phyloP scores from a whole-genome alignment of 2,888 invertebrate genomes.

The Drosophila mulleri region DNA sequence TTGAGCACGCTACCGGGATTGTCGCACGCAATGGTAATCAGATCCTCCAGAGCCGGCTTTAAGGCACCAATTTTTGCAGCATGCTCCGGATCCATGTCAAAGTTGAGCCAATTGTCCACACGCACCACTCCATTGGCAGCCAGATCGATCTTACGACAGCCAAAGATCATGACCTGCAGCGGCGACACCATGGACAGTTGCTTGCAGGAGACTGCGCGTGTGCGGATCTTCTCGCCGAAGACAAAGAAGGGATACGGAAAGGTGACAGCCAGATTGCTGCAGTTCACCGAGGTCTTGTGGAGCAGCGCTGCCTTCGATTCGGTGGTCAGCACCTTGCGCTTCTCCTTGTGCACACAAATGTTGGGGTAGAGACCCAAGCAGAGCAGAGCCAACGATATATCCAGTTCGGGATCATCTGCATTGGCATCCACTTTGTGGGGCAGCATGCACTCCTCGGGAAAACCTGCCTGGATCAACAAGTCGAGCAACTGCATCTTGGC shows the following conservation, averaged over 20 bases:
- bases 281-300: conserved; percentile 98
- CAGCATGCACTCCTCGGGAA: conserved; percentile 94
- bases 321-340: conserved; percentile 97
- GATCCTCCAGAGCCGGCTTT: conserved; percentile 94
- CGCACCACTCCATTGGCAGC: conserved; percentile 89
- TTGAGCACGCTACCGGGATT: conserved; percentile 91
- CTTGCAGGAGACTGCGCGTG: conserved; percentile 97
- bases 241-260: conserved; percentile 98
- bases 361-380: conserved; percentile 98
- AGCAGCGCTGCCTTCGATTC: conserved; percentile 97
- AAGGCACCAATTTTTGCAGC: conserved; percentile 94
- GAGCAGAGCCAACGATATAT: conserved; percentile 93
- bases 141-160: conserved; percentile 89
- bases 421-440: conserved; percentile 91
- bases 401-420: conserved; percentile 91
- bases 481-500: conserved; percentile 92
- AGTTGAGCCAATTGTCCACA: conserved; percentile 97
- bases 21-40: conserved; percentile 92
- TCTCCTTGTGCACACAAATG: conserved; percentile 97
- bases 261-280: conserved; percentile 91
- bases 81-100: conserved; percentile 91
- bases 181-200: conserved; percentile 98
- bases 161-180: conserved; percentile 96
- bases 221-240: conserved; percentile 99
- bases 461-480: conserved; percentile 91